Base-by-base conservation (phyloP, 2,113 vertebrate genomes). In the Eudyptes chrysolophus region DNA sequence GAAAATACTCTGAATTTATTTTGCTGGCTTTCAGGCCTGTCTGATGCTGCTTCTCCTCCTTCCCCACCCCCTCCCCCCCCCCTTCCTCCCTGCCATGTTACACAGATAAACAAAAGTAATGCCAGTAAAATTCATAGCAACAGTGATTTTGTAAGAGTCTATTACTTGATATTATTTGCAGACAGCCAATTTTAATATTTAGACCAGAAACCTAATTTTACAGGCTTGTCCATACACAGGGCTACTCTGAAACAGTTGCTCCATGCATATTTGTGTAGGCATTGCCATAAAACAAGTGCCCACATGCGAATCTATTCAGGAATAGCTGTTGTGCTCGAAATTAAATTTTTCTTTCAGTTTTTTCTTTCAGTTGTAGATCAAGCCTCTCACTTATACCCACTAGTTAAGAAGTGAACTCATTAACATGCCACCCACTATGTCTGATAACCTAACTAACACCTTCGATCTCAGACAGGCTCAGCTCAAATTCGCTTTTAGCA, bases 401-500 rank as follows among this genome's bases (percentile, higher is more conserved):
- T 78, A 69, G 86, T 95, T 89, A 85, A 78, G 74, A 90, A n/a
- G 10, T 84, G 92, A 95, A 92, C 69, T 79, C 94, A 96, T 92
- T 95, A 92, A 87, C 96, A 94, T 95, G 93, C 93, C 93, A 69
- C 93, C 94, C 94, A 87, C 89, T 87, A 87, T 91, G 96, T 94
- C 95, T 94, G 91, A 92, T 95, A 97, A 95, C 91, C 96, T 94
- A 89, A 57, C 76, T 32, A 91, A 85, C 95, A 95, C 91, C 80
- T 97, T 90, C 14, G 58, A 79, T 96, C 95, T 92, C 89, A 90
- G 87, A 80, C 86, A 87, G 91, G 83, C 94, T 87, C 86, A 89
- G 89, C 80, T 95, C 84, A 94, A 46, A 88, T 82, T 92, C 57
- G 72, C 51, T 93, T 72, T 65, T 69, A 72, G 76, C n/a, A 57